These are phyloP conservation scores for Pseudomyrmex concolor DNA, from an alignment of 1,140 invertebrate genomes.

Conservation along the genomic window DNA sequence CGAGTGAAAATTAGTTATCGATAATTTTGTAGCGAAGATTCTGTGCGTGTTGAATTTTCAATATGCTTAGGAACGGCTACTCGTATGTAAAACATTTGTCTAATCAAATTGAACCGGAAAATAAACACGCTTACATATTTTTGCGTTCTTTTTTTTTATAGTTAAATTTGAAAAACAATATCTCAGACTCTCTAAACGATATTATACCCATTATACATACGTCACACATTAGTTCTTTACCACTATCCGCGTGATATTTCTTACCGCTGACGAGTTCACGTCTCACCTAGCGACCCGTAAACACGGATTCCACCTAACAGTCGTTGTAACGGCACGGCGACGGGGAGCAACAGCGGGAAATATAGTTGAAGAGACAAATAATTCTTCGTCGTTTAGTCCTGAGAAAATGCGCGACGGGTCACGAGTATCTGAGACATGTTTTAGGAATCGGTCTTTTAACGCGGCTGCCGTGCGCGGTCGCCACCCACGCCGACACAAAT, in stretches of 20 bases:
- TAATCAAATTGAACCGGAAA: background rate
- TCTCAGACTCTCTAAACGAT: no score
- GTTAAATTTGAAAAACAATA: no score
- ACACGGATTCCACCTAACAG: constrained; percentile 33
- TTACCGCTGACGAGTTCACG: background rate
- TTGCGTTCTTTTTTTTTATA: background rate
- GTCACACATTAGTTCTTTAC: background rate
- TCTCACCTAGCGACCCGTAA: constrained; percentile 29
- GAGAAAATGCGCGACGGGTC: constrained; percentile 29
- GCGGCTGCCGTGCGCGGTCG: constrained; percentile 40
- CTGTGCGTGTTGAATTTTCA: background rate
- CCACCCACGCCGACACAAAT: constrained; percentile 70
- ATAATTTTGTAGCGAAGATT: background rate
- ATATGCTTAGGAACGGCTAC: background rate
- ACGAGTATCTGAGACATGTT: constrained; percentile 45
- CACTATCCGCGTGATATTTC: background rate
- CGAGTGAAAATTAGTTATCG: constrained; percentile 1
- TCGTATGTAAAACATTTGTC: background rate
- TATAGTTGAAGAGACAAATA: constrained; percentile 5
- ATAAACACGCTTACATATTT: background rate
- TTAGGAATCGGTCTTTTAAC: constrained; percentile 18
- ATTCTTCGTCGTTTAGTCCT: constrained; percentile 38
- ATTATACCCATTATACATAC: background rate
- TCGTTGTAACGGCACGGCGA: constrained; percentile 3
- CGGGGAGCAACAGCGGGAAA: no score